Percentiles rank a stretch among this genome's conserved stretches.
phyloP scores from a whole-genome alignment of 2,113 vertebrate genomes.

The Nannobrachium achirus region DNA sequence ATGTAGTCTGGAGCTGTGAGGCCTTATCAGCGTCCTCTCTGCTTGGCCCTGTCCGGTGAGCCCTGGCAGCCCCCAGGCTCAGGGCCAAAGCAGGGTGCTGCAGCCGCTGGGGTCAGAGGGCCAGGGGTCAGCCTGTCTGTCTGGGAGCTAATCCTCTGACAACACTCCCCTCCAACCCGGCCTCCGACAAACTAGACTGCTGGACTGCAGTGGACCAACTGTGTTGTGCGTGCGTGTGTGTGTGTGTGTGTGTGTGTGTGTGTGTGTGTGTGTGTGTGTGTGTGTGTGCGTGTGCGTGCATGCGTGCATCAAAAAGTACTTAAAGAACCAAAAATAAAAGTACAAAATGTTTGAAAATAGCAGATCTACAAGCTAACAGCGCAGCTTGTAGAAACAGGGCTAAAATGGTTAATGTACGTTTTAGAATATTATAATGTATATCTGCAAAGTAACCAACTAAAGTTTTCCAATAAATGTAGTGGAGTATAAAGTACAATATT shows the following conservation, averaged over 20 bases:
- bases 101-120: conserved; percentile 35
- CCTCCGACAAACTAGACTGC: neutral
- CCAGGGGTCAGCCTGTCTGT: conserved; percentile 51
- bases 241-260: neutral
- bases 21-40: conserved; percentile 39
- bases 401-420: too few relatives aligned
- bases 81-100: conserved; percentile 34
- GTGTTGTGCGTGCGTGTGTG: neutral
- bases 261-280: neutral
- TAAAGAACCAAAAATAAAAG: too few relatives aligned
- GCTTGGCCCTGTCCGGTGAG: neutral
- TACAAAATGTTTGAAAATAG: too few relatives aligned
- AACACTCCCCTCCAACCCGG: neutral
- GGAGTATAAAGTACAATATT: too few relatives aligned
- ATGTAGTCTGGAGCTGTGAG: conserved; percentile 5
- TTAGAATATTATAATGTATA: too few relatives aligned
- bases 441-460: too few relatives aligned
- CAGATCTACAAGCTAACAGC: too few relatives aligned
- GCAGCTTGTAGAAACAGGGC: too few relatives aligned
- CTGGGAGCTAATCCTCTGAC: conserved; percentile 58
- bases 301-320: neutral
- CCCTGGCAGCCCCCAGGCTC: neutral
- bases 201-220: neutral
- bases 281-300: neutral
- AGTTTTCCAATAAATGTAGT: too few relatives aligned